phyloP scores from a whole-genome alignment of 2,888 invertebrate species.

The Trichogramma evanescens region DNA sequence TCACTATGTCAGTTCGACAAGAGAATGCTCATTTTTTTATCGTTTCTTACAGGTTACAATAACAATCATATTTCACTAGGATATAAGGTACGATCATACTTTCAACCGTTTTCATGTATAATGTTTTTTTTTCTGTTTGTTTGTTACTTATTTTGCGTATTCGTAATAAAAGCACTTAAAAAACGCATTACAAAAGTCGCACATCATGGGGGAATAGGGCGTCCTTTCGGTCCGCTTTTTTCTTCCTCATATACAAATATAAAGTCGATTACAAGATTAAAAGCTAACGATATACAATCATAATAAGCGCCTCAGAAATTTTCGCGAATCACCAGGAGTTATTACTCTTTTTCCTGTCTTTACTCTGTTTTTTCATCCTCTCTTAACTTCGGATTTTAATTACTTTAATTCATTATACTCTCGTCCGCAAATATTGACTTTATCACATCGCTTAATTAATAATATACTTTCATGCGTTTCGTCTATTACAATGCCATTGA shows the following conservation, averaged over 20 bases:
- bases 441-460: slow-evolving; percentile 21
- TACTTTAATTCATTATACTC: background rate
- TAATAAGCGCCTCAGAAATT: slow-evolving; percentile 22
- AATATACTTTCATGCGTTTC: slow-evolving; percentile 6
- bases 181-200: slow-evolving; percentile 16
- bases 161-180: slow-evolving; percentile 15
- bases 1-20: too few relatives aligned
- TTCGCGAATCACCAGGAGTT: slow-evolving; percentile 11
- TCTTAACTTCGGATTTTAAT: background rate
- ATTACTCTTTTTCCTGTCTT: background rate
- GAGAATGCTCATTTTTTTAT: too few relatives aligned
- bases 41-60: too few relatives aligned
- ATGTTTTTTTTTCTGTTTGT: background rate
- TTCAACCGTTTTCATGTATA: slow-evolving; percentile 6
- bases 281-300: slow-evolving; percentile 11
- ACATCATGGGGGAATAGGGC: too few relatives aligned
- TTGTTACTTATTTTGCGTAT: background rate
- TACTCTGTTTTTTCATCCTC: background rate
- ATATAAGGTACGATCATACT: slow-evolving; percentile 1
- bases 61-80: too few relatives aligned
- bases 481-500: slow-evolving; percentile 12
- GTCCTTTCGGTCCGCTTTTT: background rate
- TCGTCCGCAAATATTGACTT: slow-evolving; percentile 16
- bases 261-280: slow-evolving; percentile 4
- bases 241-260: background rate